Conservation (phyloP, 2,113 vertebrate species). For the Microtus richardsoni region DNA sequence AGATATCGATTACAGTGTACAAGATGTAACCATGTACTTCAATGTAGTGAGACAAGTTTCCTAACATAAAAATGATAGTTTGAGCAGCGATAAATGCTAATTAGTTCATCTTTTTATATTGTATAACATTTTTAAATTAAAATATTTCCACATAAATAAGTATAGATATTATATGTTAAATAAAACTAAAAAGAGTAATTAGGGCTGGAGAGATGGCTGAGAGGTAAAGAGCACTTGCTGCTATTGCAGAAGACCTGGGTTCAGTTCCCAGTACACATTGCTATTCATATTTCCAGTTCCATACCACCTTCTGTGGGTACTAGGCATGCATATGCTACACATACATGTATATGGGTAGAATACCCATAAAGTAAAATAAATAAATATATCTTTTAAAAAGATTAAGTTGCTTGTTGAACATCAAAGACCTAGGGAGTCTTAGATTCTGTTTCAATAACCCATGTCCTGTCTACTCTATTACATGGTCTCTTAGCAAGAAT, state of each 20-base stretch:
- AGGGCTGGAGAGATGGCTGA: not conserved
- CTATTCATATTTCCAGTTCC: not conserved
- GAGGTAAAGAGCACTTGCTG: not conserved
- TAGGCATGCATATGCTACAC: not conserved
- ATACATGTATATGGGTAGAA: not conserved
- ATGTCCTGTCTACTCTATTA: not conserved
- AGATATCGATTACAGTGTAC: not conserved
- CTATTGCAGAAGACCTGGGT: not conserved
- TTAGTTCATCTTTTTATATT: not conserved
- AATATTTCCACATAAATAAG: not conserved
- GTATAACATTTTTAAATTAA: not conserved
- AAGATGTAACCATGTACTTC: not conserved
- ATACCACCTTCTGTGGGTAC: not conserved
- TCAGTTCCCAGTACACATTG: not conserved
- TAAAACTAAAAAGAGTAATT: not conserved
- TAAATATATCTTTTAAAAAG: not conserved
- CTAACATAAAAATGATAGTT: not conserved
- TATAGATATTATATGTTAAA: not conserved
- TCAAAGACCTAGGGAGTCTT: not conserved
- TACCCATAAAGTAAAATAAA: not conserved
- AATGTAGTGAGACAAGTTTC: not conserved
- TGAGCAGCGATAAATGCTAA: not conserved
- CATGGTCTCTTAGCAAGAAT: not conserved
- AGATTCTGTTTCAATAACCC: not conserved
- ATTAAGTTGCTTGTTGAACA: not conserved